phyloP scores from a whole-genome alignment of 1,140 invertebrate species.

The Heliconius hermathena region DNA sequence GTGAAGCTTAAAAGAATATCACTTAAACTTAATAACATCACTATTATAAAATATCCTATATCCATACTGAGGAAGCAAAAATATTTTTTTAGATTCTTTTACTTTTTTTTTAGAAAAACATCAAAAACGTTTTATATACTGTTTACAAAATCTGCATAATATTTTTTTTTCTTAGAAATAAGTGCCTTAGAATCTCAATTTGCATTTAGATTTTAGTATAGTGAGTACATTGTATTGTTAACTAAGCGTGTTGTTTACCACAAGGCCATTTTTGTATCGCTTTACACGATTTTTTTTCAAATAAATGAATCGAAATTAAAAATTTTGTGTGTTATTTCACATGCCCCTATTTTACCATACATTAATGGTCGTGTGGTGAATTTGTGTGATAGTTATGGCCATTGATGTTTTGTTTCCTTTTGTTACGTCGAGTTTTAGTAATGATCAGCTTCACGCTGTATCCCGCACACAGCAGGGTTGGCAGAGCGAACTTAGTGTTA shows the following conservation, averaged over 20 bases:
- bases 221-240: constrained; percentile 38
- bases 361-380: constrained; percentile 74
- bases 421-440: too few species aligned
- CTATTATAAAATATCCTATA: too few species aligned
- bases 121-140: too few species aligned
- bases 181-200: constrained; percentile 56
- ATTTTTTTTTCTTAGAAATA: constrained; percentile 36
- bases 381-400: constrained; percentile 56
- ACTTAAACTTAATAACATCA: too few species aligned
- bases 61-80: too few species aligned
- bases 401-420: constrained; percentile 54
- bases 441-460: too few species aligned
- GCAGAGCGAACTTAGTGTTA: too few species aligned
- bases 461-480: too few species aligned
- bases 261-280: constrained; percentile 76
- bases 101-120: too few species aligned
- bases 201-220: constrained; percentile 50
- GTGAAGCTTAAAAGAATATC: too few species aligned
- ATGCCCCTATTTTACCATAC: constrained; percentile 47
- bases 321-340: constrained; percentile 66
- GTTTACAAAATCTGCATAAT: not conserved
- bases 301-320: constrained; percentile 62
- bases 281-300: constrained; percentile 52
- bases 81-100: too few species aligned
- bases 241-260: constrained; percentile 55